Evolutionary conservation across 2,113 vertebrate species (phyloP), one percentile per base, ranked within the genome.

Genomic region (Cacatua alba): DNA sequence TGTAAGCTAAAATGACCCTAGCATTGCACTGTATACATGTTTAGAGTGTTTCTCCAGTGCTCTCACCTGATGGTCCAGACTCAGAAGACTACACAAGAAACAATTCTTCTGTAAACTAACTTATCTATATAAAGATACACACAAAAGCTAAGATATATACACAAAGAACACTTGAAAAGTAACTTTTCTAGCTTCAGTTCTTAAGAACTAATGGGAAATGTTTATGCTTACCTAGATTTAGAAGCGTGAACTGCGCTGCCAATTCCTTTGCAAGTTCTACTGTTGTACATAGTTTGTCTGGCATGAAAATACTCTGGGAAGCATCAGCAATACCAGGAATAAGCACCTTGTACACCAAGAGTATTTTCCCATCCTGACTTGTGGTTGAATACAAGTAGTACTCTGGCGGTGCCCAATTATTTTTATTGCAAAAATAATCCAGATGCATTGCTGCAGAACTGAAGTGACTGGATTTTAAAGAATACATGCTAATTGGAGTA

Each of bases 181-280:
- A 77, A 68, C n/a, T 74, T 91, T 37, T 60, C 49, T 88, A 77
- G 76, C 46, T 87, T 86, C 59, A 60, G 12, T 70, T 89, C 55
- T 62, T 55, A 55, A 51, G 53, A 95, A 37, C 39, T 70, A 59
- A 64, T 6, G 28, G 59, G 37, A 93, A 95, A 57, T 1, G 1
- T 88, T 92, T 90, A 69, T 90, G 97, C 98, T 98, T 97, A 99
- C 99, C 99, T 95, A 99, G 97, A 96, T 98, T 98, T 79, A 98
- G 96, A 88, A 99, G 98, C 1, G 98, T 97, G 89, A 98, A 99
- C 93, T 99, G 98, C 33, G 99, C 99, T 76, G 99, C 99, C 90
- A 99, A 94, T 82, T 99, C 99, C 96, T 99, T 99, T 91, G 99
- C 99, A 68, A 99, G 98, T 81, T 99, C 99, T 97, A 99, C 95